Percentiles rank a stretch among this genome's conserved stretches.
Evolutionary conservation across 2,113 vertebrate species (phyloP).

Genomic region (Fregetta grallaria): DNA sequence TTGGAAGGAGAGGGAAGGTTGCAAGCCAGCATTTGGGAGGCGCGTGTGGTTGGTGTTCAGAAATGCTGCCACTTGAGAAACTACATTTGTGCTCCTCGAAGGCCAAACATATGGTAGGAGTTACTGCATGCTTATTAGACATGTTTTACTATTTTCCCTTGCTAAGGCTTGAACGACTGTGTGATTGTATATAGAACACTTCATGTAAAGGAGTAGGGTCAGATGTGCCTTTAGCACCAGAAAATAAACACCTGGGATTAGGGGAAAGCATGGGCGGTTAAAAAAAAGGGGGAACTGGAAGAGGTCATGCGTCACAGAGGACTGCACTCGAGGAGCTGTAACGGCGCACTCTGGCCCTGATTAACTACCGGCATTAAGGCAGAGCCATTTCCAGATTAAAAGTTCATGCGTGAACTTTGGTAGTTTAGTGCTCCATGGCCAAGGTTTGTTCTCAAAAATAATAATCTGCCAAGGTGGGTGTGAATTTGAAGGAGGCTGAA

Average conservation of each 20-base stretch:
- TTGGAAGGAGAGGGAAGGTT: background rate
- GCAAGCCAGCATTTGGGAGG: background rate
- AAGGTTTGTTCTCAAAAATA: background rate
- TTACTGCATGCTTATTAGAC: background rate
- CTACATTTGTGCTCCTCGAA: background rate
- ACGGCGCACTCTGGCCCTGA: background rate
- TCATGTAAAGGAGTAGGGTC: background rate
- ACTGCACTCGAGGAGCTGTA: fast-evolving
- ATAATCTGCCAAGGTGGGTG: background rate
- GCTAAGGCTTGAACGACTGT: background rate
- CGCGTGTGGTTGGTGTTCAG: background rate
- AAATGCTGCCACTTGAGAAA: background rate
- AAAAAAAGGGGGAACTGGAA: background rate
- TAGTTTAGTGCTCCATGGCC: fast-evolving
- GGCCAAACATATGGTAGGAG: background rate
- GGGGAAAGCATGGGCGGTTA: background rate
- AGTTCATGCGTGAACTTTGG: background rate
- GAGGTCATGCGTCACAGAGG: background rate
- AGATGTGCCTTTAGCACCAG: background rate
- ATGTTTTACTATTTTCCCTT: background rate
- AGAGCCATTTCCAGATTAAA: background rate
- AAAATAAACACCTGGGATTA: background rate
- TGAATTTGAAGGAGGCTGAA: background rate
- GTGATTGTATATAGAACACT: background rate
- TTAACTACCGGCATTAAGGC: background rate